These are phyloP conservation scores for Fundulus diaphanus DNA, from an alignment of 2,797 vertebrate genomes.

Conservation along the genomic window DNA sequence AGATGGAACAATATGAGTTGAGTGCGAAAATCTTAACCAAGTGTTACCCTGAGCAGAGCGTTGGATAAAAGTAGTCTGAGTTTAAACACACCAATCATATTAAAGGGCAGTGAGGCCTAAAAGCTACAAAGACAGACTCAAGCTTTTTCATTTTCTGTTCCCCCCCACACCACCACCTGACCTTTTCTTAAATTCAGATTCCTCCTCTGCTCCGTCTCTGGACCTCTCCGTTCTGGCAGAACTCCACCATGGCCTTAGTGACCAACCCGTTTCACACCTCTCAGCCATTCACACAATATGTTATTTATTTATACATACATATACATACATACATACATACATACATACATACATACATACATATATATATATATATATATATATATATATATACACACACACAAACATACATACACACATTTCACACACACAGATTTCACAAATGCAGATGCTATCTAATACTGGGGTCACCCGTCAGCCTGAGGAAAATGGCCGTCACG, in stretches of 20 bases:
- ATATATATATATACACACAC: no score
- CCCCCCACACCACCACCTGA: conserved; percentile 27
- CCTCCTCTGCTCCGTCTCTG: conserved; percentile 65
- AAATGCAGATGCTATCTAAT: conserved; percentile 64
- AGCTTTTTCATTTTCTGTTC: conserved; percentile 54
- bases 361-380: no score
- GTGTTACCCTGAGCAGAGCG: conserved; percentile 39
- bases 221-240: conserved; percentile 80
- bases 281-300: conserved; percentile 51
- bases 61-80: conserved; percentile 43
- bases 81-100: conserved; percentile 38
- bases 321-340: no score
- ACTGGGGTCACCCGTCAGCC: conserved; percentile 69
- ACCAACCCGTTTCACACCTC: conserved; percentile 68
- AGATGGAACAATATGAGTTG: conserved; percentile 39
- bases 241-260: conserved; percentile 79
- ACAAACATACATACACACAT: conserved; percentile 52
- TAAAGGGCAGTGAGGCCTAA: conserved; percentile 53
- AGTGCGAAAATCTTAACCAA: conserved; percentile 49
- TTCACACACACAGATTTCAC: conserved; percentile 69
- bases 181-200: conserved; percentile 14
- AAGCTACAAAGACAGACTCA: conserved; percentile 41
- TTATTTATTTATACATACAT: no score
- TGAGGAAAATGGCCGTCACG: conserved; percentile 78
- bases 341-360: conserved; percentile 53